Evolutionary conservation across 2,113 vertebrate genomes (phyloP), one percentile per base, ranked within the genome.

Genomic region (Leiothrix lutea): DNA sequence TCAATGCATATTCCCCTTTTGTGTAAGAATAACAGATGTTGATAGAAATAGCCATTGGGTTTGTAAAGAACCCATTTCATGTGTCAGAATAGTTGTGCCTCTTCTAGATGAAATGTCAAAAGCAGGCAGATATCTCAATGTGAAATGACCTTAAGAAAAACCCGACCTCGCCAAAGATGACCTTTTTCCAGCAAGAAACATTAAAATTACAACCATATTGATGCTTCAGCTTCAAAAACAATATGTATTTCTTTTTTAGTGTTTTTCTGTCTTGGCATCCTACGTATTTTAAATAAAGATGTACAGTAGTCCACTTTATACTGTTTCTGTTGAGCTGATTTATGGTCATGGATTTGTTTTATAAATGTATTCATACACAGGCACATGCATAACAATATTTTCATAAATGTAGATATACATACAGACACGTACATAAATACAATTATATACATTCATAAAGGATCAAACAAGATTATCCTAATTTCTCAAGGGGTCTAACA

Each of bases 91-190:
- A 96, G 95, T 94, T 96, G 96, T 95, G 95, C 92, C 96, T 97
- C 96, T 86, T 86, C 89, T 86, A 96, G 96, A 98, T 96, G 95
- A 97, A 97, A 97, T 97, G 98, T 97, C 97, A 98, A 74, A 97
- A 96, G 94, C 91, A 97, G 97, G 95, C 97, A 97, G 96, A 97
- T 95, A 95, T 97, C 96, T 97, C 97, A 90, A 66, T 96, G 97
- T 97, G 97, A 98, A 98, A 96, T 96, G 97, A 98, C 98, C 97
- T 98, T 97, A 97, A 97, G 97, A 97, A 97, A 97, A 96, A 97
- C 94, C 97, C 88, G 58, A 96, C 96, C 97, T 98, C 90, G 14
- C 96, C 97, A 94, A 97, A 97, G 94, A 96, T 98, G 97, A 97
- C 97, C 97, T 98, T 98, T 97, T 95, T 96, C 96, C 94, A 96